Evolutionary conservation across 2,888 invertebrate genomes (phyloP), one percentile per base, ranked within the genome.

Genomic region (Leucozona laternaria): DNA sequence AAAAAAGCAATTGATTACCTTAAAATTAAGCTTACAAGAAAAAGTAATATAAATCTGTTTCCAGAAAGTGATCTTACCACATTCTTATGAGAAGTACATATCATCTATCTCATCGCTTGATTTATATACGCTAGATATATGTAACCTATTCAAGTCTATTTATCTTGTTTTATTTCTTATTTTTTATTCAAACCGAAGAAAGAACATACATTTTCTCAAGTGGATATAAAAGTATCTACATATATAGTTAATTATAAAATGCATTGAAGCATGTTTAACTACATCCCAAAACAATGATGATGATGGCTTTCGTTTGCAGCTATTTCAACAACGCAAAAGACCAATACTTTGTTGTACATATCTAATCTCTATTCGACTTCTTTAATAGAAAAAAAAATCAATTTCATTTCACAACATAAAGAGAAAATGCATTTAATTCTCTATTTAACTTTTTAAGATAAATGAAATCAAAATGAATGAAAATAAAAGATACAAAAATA

Each of bases 261-360:
- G 85, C 88, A 88, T 88, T 88, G 88, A 85, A 82, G 88, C 88
- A 82, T 88, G 88, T 78, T 88, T 62, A 70, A 73, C 85, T 73
- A 64, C 22, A 22, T 80, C 66, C 68, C 55, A 85, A 70, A 73
- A 11, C 62, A 77, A 75, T 66, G n/a, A 72, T 37, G 76, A 76
- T 80, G 77, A 73, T 77, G 77, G 40, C 45, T 75, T 66, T 68
- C 60, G 31, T 62, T 80, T 40, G 80, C 77, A 68, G 68, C 78
- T 60, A 72, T 70, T 76, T 76, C 40, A 70, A 57, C 55, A 79
- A 66, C 20, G 8, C 17, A 13, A 45, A 72, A 25, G 43, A 68
- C 37, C 37, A 45, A 43, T 22, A 50, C 20, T n/a, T 31, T 53
- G 34, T 60, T 45, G 48, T 45, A 66, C 8, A 31, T 31, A 4